Evolutionary conservation across 2,888 invertebrate species (phyloP).

Genomic region (Pristionchus mayeri): DNA sequence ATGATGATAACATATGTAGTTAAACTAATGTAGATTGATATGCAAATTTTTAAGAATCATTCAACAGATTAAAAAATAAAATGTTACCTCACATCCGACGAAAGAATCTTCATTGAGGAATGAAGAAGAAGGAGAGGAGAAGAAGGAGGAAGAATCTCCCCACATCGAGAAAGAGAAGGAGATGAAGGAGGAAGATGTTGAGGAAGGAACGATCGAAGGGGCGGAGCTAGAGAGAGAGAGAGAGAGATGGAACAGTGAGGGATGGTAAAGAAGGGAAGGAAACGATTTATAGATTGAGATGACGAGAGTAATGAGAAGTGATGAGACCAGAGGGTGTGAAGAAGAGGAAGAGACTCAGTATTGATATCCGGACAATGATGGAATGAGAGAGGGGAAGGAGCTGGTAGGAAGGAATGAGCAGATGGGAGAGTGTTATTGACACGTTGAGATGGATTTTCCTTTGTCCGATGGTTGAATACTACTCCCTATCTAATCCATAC

Average conservation of each 20-base stretch:
- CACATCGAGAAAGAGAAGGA: neutral
- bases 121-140: conserved; percentile 40
- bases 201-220: neutral
- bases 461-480: neutral
- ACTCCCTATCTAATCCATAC: neutral
- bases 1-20: no score
- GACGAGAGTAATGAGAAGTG: neutral
- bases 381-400: neutral
- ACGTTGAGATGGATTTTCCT: neutral
- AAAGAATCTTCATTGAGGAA: neutral
- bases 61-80: conserved; percentile 59
- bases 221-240: neutral
- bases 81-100: conserved; percentile 4
- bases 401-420: neutral
- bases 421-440: neutral
- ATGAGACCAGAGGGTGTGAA: conserved; percentile 4
- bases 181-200: neutral
- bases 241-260: neutral
- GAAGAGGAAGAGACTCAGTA: neutral
- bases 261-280: conserved; percentile 13
- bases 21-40: no score
- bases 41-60: no score
- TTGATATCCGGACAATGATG: neutral
- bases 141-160: conserved; percentile 24
- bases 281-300: neutral